Evolutionary conservation across 2,797 vertebrate genomes (phyloP).

Genomic region (Cirrhinus mrigala): DNA sequence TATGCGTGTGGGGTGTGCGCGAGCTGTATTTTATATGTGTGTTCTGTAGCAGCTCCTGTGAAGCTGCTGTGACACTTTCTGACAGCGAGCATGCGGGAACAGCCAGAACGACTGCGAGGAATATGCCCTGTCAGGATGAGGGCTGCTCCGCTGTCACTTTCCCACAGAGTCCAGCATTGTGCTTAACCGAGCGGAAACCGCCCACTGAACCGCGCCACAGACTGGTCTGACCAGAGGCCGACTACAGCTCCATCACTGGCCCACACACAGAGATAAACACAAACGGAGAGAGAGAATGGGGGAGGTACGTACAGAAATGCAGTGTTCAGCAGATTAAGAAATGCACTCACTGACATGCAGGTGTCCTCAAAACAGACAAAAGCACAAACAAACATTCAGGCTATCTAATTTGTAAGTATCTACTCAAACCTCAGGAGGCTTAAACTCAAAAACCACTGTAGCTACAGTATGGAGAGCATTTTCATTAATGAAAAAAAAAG

Average conservation of each 20-base stretch:
- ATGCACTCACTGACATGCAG: conserved; percentile 9
- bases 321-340: conserved; percentile 49
- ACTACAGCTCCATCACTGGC: conserved; percentile 10
- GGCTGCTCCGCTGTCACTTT: conserved; percentile 43
- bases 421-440: neutral
- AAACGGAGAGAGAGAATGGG: neutral
- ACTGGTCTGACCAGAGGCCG: conserved; percentile 54
- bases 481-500: neutral
- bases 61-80: conserved; percentile 35
- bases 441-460: neutral
- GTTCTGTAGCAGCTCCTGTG: neutral
- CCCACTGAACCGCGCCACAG: conserved; percentile 36
- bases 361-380: conserved; percentile 15
- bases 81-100: conserved; percentile 48
- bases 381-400: conserved; percentile 17
- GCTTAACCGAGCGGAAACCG: conserved; percentile 56
- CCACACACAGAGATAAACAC: conserved; percentile 31
- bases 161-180: conserved; percentile 50
- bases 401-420: neutral
- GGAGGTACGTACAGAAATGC: conserved; percentile 23
- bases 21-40: conserved; percentile 9
- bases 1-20: neutral
- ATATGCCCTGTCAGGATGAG: conserved; percentile 41
- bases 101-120: conserved; percentile 24
- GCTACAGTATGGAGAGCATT: neutral